phyloP scores from a whole-genome alignment of 2,113 vertebrate genomes.

The Lamprologus ornatipinnis region DNA sequence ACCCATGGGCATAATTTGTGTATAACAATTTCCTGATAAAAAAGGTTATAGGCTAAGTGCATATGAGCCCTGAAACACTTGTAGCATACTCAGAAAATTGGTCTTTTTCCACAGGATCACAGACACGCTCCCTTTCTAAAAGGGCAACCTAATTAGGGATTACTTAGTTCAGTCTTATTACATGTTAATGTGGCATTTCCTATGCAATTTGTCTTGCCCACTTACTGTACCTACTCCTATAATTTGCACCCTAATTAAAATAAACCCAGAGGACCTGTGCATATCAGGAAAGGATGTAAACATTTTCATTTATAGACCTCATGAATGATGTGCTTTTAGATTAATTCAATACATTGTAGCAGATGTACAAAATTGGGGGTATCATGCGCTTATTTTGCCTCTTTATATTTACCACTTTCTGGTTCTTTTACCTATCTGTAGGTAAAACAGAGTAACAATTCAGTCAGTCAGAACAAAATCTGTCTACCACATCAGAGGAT shows the following conservation, averaged over 20 bases:
- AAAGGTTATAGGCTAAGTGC: constrained; percentile 1
- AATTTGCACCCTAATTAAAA: constrained; percentile 44
- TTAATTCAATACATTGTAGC: not conserved
- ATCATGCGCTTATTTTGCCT: not conserved
- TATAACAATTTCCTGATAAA: not conserved
- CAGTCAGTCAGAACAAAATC: not conserved
- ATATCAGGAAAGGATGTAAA: not conserved
- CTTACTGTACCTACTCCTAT: constrained; percentile 38
- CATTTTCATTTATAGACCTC: not conserved
- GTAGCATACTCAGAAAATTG: constrained; percentile 34
- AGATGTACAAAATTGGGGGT: not conserved
- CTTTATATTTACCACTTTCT: not conserved
- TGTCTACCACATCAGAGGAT: not conserved
- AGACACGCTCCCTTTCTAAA: constrained; percentile 32
- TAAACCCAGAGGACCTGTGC: not conserved
- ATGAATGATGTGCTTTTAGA: not conserved
- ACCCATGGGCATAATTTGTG: not conserved
- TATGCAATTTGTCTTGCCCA: constrained; percentile 44
- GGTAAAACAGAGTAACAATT: not conserved
- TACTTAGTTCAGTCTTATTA: constrained; percentile 53
- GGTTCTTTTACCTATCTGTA: not conserved
- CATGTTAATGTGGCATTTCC: constrained; percentile 72
- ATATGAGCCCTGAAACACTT: not conserved
- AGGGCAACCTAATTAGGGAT: constrained; percentile 66
- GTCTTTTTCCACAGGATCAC: constrained; percentile 27